Conservation (phyloP, 2,888 invertebrate genomes). For the Metellina segmentata region DNA sequence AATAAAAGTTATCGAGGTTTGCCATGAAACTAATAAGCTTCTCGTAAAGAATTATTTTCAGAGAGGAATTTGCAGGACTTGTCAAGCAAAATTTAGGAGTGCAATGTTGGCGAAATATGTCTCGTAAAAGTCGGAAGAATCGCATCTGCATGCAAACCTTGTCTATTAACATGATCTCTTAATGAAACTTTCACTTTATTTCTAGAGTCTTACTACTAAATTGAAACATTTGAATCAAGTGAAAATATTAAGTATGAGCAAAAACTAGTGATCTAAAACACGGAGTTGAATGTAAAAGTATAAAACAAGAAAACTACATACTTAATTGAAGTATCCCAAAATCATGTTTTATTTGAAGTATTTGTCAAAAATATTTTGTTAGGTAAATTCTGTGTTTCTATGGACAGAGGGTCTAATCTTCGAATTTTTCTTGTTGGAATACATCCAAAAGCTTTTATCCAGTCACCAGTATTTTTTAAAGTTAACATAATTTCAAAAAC, state of each 20-base stretch:
- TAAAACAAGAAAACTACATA: neutral
- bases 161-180: neutral
- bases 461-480: conserved; percentile 59
- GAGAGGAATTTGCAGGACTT: too few species aligned
- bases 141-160: too few species aligned
- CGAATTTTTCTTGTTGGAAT: conserved; percentile 43
- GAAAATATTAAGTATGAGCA: too few species aligned
- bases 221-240: too few species aligned
- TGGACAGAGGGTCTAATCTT: neutral
- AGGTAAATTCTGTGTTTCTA: neutral
- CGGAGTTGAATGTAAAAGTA: neutral
- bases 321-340: neutral
- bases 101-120: too few species aligned
- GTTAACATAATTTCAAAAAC: conserved; percentile 68
- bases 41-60: too few species aligned
- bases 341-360: neutral
- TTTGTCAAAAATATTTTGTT: conserved; percentile 39
- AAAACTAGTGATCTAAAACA: too few species aligned
- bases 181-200: neutral
- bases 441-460: conserved; percentile 68
- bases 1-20: too few species aligned
- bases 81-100: too few species aligned
- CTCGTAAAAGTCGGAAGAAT: too few species aligned
- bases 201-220: too few species aligned
- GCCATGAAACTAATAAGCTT: too few species aligned